phyloP scores from a whole-genome alignment of 2,888 invertebrate species.

The Phrixothrix hirtus region DNA sequence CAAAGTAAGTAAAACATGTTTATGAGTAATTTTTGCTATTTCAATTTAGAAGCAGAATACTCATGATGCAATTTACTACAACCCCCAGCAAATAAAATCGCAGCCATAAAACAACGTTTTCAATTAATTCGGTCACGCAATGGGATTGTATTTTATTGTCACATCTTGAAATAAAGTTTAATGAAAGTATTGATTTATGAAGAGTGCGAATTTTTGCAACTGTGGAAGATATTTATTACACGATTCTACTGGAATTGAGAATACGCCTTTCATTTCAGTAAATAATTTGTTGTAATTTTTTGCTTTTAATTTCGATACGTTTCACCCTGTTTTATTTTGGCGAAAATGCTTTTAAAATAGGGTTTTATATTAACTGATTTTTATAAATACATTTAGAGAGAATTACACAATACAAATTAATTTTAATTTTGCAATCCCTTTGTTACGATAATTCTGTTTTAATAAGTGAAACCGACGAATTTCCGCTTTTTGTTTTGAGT shows the following conservation, averaged over 20 bases:
- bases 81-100: constrained; percentile 27
- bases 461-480: too few species aligned
- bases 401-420: too few species aligned
- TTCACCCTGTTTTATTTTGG: too few species aligned
- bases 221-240: constrained; percentile 8
- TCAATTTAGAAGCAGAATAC: constrained; percentile 19
- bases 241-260: constrained; percentile 2
- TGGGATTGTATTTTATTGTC: constrained; percentile 40
- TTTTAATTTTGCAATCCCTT: too few species aligned
- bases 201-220: constrained; percentile 25
- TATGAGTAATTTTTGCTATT: constrained; percentile 17
- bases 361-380: too few species aligned
- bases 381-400: too few species aligned
- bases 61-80: constrained; percentile 21
- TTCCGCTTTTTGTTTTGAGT: too few species aligned
- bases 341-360: too few species aligned
- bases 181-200: constrained; percentile 31
- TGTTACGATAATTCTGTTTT: too few species aligned
- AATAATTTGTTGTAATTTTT: too few species aligned
- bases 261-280: not conserved
- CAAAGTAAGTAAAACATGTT: constrained; percentile 2
- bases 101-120: constrained; percentile 30
- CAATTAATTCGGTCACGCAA: constrained; percentile 40
- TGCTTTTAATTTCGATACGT: too few species aligned
- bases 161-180: constrained; percentile 37